These are phyloP conservation scores for Diorhabda sublineata DNA, from an alignment of 1,140 invertebrate species.

Conservation along the genomic window DNA sequence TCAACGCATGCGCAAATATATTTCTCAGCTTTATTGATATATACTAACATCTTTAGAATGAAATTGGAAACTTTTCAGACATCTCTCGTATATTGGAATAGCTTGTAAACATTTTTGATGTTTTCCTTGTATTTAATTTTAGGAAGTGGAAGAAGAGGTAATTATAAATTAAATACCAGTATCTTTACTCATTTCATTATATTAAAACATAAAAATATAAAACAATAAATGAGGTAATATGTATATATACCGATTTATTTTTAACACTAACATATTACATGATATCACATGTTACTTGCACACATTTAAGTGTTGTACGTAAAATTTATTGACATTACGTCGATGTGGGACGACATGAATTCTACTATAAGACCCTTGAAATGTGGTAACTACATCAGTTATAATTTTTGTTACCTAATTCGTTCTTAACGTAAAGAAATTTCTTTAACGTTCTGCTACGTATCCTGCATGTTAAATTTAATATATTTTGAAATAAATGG, in stretches of 20 bases:
- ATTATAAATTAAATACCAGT: constrained; percentile 3
- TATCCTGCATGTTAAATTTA: too few relatives aligned
- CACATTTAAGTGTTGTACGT: constrained; percentile 48
- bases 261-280: constrained; percentile 51
- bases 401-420: too few relatives aligned
- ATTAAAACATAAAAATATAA: constrained; percentile 46
- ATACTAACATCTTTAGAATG: too few relatives aligned
- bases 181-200: constrained; percentile 36
- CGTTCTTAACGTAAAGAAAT: too few relatives aligned
- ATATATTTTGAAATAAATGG: too few relatives aligned
- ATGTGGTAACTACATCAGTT: neutral
- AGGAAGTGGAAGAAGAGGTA: neutral
- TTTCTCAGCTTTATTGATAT: too few relatives aligned
- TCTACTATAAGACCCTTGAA: constrained; percentile 11
- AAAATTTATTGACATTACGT: constrained; percentile 48
- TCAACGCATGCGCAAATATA: too few relatives aligned
- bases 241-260: constrained; percentile 50
- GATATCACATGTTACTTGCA: constrained; percentile 50
- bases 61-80: too few relatives aligned
- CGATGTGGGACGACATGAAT: constrained; percentile 45
- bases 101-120: too few relatives aligned
- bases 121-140: too few relatives aligned
- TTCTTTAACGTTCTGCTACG: too few relatives aligned
- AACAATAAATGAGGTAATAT: constrained; percentile 47
- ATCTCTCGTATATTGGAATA: too few relatives aligned